phyloP scores from a whole-genome alignment of 2,113 vertebrate species.

The Crotalus viridis region DNA sequence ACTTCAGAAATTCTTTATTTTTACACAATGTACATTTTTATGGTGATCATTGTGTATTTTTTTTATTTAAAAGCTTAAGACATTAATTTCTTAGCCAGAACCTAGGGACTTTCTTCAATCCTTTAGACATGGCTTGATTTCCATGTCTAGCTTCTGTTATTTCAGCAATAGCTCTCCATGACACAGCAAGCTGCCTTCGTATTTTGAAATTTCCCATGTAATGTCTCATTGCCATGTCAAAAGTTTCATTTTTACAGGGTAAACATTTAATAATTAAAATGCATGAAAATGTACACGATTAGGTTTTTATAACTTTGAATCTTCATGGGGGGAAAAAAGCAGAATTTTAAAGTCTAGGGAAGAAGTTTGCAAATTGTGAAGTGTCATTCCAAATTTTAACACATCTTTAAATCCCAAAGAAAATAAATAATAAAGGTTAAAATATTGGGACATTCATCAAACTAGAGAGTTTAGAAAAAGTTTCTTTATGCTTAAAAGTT shows the following conservation, averaged over 20 bases:
- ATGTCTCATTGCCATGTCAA: neutral
- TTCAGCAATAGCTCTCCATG: neutral
- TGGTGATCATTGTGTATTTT: neutral
- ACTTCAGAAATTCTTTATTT: neutral
- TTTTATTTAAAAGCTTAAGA: neutral
- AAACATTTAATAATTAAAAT: neutral
- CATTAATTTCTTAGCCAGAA: neutral
- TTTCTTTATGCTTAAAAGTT: neutral
- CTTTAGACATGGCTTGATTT: neutral
- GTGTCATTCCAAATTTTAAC: neutral
- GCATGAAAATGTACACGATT: neutral
- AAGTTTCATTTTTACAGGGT: neutral
- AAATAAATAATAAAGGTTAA: neutral
- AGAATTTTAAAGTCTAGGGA: neutral
- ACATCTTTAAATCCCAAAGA: neutral
- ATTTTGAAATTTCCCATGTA: neutral
- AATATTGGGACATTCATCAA: conserved; percentile 7
- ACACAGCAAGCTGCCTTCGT: neutral
- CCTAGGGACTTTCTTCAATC: neutral
- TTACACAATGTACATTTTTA: neutral
- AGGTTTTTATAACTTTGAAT: neutral
- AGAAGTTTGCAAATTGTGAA: neutral
- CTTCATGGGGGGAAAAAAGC: neutral
- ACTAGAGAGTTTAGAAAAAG: conserved; percentile 7
- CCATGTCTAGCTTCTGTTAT: too few species aligned